phyloP scores from a whole-genome alignment of 1,140 invertebrate species.

The Diachasma alloeum region DNA sequence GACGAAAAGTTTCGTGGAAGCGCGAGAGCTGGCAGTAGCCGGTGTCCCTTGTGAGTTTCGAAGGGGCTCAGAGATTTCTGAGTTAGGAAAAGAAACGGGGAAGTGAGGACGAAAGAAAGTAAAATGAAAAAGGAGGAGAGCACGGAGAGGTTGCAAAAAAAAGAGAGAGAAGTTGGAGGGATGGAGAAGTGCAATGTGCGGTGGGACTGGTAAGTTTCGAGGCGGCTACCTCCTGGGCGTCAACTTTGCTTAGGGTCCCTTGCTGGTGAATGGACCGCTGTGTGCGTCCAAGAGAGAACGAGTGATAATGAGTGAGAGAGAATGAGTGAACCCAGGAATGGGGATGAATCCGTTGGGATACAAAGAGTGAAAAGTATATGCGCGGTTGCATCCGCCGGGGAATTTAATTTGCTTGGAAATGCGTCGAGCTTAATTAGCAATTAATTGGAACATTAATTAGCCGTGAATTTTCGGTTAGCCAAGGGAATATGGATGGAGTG shows the following conservation, averaged over 20 bases:
- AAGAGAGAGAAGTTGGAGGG: conserved; percentile 1
- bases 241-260: conserved; percentile 35
- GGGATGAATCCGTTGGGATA: conserved; percentile 5
- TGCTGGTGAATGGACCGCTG: neutral
- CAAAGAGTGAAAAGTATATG: conserved; percentile 1
- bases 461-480: conserved; percentile 50
- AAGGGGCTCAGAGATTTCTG: conserved; percentile 33
- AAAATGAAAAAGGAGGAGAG: conserved; percentile 18
- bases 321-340: conserved; percentile 5
- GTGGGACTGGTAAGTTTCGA: conserved; percentile 7
- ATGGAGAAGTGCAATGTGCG: neutral
- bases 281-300: conserved; percentile 33
- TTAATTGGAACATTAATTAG: conserved; percentile 65
- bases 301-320: conserved; percentile 16
- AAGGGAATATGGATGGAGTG: conserved; percentile 15
- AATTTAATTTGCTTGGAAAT: conserved; percentile 56
- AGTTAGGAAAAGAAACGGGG: conserved; percentile 25
- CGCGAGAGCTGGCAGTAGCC: conserved; percentile 35
- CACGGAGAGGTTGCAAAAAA: conserved; percentile 11
- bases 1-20: conserved; percentile 44
- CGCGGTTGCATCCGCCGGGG: conserved; percentile 20
- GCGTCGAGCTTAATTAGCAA: conserved; percentile 62
- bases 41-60: conserved; percentile 32
- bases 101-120: conserved; percentile 20
- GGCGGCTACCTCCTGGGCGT: conserved; percentile 11